Base-by-base conservation (phyloP, 1,140 invertebrate genomes). In the Metopolophium dirhodum region DNA sequence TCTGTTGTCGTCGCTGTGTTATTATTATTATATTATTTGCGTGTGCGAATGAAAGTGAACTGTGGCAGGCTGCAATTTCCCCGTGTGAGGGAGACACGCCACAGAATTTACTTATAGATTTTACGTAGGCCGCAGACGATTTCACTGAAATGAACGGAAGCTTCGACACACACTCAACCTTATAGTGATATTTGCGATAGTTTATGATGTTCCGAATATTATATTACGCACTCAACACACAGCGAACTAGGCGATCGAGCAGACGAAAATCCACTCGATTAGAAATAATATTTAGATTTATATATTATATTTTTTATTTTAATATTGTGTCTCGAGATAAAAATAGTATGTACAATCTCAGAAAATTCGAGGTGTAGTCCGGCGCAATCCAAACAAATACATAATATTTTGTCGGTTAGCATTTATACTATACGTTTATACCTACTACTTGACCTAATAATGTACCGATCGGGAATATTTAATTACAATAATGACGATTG, bases 41-140 rank as follows among this genome's bases (percentile, higher is more conserved):
- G 57, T 91, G 57, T 82, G 90, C 45, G 61, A 82, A 49, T 47
- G 68, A 91, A 91, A 91, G 68, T 18, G n/a, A 37, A 47, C 35
- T 23, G n/a, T 7, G 45, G 45, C 37, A 3, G 22, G 20, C 7
- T n/a, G 47, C 47, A 45, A 87, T 18, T 41, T 85, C 11, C 30
- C 18, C 11, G 18, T 35, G 45, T 49, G 61, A n/a, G 11, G 61
- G 61, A 77, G 61, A 35, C 47, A 47, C n/a, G 7, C 85, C 26
- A 37, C 20, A 23, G 47, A 22, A 37, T 45, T 11, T 54, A 23
- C 4, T 35, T n/a, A 68, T n/a, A 77, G 61, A 77, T 77, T 77
- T 41, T 47, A 20, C 35, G 90, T 49, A 20, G 68, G 68, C 90
- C 3, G 47, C 68, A 47, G 68, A 91, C 45, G 68, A 91, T 91